These are phyloP conservation scores for Dasypolia templi DNA, from an alignment of 2,888 invertebrate species.

Conservation along the genomic window DNA sequence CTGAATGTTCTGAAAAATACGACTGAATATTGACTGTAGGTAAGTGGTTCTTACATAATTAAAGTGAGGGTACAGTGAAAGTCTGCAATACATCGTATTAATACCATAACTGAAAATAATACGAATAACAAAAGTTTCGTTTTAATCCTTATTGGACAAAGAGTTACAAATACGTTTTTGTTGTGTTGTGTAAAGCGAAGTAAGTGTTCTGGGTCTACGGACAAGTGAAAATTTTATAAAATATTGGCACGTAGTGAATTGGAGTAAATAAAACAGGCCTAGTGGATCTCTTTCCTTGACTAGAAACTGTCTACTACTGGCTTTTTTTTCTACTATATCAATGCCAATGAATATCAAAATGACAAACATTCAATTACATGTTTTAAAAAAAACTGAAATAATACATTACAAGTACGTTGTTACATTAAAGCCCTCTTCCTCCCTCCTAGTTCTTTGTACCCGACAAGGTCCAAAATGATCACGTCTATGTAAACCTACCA, in stretches of 20 bases:
- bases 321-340: too few species aligned
- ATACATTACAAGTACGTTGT: too few species aligned
- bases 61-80: conserved; percentile 61
- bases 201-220: conserved; percentile 5
- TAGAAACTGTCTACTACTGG: too few species aligned
- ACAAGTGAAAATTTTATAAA: background rate
- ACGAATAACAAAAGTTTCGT: conserved; percentile 56
- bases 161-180: conserved; percentile 20
- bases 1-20: conserved; percentile 10
- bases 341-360: too few species aligned
- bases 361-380: too few species aligned
- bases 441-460: too few species aligned
- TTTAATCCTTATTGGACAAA: conserved; percentile 30
- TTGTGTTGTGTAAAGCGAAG: conserved; percentile 7
- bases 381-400: too few species aligned
- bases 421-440: too few species aligned
- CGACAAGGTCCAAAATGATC: too few species aligned
- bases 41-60: conserved; percentile 60
- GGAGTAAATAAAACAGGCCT: too few species aligned
- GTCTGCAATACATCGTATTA: conserved; percentile 54
- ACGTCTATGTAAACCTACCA: too few species aligned
- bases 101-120: conserved; percentile 63
- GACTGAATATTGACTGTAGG: conserved; percentile 14
- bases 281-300: background rate
- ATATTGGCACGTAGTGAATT: too few species aligned